These are phyloP conservation scores for Volucella zonaria DNA, from an alignment of 2,888 invertebrate genomes.

Conservation along the genomic window DNA sequence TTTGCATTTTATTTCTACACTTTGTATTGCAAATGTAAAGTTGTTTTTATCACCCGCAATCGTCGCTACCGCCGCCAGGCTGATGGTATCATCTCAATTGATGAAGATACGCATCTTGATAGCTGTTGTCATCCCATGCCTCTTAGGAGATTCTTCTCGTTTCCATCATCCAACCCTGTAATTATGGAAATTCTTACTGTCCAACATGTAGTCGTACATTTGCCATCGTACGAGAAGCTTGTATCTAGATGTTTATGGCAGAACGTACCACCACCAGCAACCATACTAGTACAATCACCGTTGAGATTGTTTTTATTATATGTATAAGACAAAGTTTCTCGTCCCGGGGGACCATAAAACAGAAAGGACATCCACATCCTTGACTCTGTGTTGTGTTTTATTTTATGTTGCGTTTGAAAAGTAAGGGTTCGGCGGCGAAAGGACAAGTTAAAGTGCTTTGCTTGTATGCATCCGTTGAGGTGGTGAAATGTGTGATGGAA, in stretches of 20 bases:
- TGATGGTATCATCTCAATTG: constrained; percentile 25
- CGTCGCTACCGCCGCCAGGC: background rate
- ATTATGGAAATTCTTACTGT: constrained; percentile 55
- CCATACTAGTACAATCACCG: constrained; percentile 22
- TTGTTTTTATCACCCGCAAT: background rate
- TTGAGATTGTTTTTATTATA: constrained; percentile 40
- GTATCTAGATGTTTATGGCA: background rate
- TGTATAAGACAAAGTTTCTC: constrained; percentile 3
- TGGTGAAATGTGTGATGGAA: constrained; percentile 44
- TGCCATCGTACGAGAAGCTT: background rate
- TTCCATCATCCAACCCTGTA: constrained; percentile 21
- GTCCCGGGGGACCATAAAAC: background rate
- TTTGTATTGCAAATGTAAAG: constrained; percentile 43
- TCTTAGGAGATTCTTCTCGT: constrained; percentile 4
- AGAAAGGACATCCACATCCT: constrained; percentile 26
- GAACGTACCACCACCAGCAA: no score
- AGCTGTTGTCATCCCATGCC: constrained; percentile 7
- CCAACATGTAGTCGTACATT: constrained; percentile 5
- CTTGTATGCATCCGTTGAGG: constrained; percentile 18
- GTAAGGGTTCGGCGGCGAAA: no score
- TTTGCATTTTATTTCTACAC: constrained; percentile 51
- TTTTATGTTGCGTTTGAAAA: constrained; percentile 18
- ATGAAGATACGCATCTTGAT: constrained; percentile 28
- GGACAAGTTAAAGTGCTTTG: constrained; percentile 11
- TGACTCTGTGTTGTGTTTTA: constrained; percentile 1